Base-by-base conservation (phyloP, 2,888 invertebrate species). In the Bellardia bayeri region DNA sequence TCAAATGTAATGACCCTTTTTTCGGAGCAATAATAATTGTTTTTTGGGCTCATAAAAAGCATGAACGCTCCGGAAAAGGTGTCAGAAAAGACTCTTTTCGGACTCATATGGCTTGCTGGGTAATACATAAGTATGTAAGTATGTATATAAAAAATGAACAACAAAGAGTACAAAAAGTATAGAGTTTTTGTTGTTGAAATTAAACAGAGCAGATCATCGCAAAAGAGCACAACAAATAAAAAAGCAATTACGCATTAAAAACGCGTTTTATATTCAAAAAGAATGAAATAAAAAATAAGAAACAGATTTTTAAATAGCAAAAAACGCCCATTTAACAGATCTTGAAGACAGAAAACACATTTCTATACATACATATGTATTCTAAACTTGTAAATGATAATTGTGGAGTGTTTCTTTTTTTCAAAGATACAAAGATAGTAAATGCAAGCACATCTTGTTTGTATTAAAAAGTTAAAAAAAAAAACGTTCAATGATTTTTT, bases 151-250 rank as follows among this genome's bases (percentile, higher is more conserved):
- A 23, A 23, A 23, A 23, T 23, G 23, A 23, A 23, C 49, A 33
- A 45, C 33, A 13, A 58, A 42, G 13, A 37, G 23, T 37, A 54
- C 6, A 63, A 69, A 33, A 23, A 49, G 33, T 45, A 42, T 9
- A 23, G n/a, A 30, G 75, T 54, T 33, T 51, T 76, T 69, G 51
- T 82, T 82, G 23, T 51, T 51, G 45, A 85, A 79, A 79, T 82
- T 63, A 87, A 87, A 85, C 87, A 87, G 87, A 87, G 87, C 87
- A 87, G 79, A 87, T 87, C 87, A 79, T 79, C 56, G 75, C 58
- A 23, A 75, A 82, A 58, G 63, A 85, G 82, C 58, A 66, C 78
- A 78, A 68, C 56, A 76, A 86, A 81, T 83, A 81, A 82, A 82
- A 82, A 79, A 42, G 64, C 85, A 82, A 87, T 87, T 85, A 87